Percentiles rank a stretch among this genome's conserved stretches.
These are phyloP conservation scores for Troilus luridus DNA, from an alignment of 2,888 invertebrate genomes.

Conservation along the genomic window DNA sequence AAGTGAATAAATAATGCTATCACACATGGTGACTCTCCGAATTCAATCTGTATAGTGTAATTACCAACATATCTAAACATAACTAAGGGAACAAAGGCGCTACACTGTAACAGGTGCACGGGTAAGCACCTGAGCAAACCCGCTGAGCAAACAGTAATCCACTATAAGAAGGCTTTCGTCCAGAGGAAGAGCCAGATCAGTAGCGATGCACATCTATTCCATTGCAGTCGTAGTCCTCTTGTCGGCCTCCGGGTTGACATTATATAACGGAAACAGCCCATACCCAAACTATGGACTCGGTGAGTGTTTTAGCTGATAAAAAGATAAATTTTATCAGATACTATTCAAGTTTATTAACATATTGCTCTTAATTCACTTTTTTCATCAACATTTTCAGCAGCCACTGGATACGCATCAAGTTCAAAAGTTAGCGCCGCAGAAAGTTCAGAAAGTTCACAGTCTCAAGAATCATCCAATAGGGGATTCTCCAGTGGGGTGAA, in stretches of 20 bases:
- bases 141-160: not conserved
- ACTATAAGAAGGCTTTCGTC: not conserved
- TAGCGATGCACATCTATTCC: constrained; percentile 24
- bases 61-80: not conserved
- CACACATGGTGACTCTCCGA: not conserved
- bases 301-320: not conserved
- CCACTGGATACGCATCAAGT: not conserved
- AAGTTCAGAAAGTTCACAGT: too few relatives aligned
- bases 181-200: not conserved
- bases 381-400: not conserved
- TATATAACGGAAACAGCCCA: not conserved
- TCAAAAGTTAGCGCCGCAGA: not conserved
- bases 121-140: not conserved
- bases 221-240: not conserved
- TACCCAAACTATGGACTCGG: not conserved
- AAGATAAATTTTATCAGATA: not conserved
- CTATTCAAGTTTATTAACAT: not conserved
- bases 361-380: not conserved
- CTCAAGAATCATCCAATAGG: too few relatives aligned
- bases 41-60: not conserved
- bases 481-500: too few relatives aligned
- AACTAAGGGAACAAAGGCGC: not conserved
- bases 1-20: not conserved
- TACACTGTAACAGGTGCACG: not conserved
- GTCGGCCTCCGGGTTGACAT: not conserved